Base-by-base conservation (phyloP, 2,113 vertebrate species). In the Anthoscopus minutus region DNA sequence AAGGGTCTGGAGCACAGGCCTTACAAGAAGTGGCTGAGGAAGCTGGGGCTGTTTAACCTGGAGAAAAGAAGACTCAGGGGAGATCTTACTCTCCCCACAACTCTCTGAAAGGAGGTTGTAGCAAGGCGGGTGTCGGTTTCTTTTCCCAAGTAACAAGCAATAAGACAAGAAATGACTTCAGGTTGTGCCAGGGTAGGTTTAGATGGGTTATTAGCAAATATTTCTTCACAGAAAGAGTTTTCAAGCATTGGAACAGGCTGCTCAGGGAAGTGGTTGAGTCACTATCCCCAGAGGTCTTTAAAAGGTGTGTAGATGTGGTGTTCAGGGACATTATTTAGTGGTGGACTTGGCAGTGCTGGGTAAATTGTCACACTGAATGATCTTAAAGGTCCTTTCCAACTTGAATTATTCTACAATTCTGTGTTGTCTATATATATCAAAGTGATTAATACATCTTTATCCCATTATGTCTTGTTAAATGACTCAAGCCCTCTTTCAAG, bases 371-470 rank as follows among this genome's bases (percentile, higher is more conserved):
- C 22, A 70, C 27, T 48, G 8, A 13, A 42, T 28, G 11, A 44
- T 70, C 23, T 44, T 44, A 69, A 74, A 84, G 11, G 11, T 28
- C 44, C 21, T 83, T 84, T 80, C 24, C 44, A 70, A 38, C 18
- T 33, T 56, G 78, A 81, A 65, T 70, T 54, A 44, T 67, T 69
- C 19, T 51, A 45, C 16, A 54, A 15, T 65, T 81, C 21, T 60
- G 3, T 16, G 18, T 91, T 78, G 60, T 74, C 37, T 56, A 25
- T 85, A 28, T 40, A 87, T 37, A 57, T 93, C 66, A 89, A 67
- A 71, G 17, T 60, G 37, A 92, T 78, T 30, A 24, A 89, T 76
- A 58, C 24, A 27, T 65, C 74, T 89, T 91, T 92, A 96, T 76
- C 19, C 62, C 18, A 11, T 82, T 89, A 83, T 15, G 33, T 71